Evolutionary conservation across 2,888 invertebrate species (phyloP).

Genomic region (Sminthurides aquaticus): DNA sequence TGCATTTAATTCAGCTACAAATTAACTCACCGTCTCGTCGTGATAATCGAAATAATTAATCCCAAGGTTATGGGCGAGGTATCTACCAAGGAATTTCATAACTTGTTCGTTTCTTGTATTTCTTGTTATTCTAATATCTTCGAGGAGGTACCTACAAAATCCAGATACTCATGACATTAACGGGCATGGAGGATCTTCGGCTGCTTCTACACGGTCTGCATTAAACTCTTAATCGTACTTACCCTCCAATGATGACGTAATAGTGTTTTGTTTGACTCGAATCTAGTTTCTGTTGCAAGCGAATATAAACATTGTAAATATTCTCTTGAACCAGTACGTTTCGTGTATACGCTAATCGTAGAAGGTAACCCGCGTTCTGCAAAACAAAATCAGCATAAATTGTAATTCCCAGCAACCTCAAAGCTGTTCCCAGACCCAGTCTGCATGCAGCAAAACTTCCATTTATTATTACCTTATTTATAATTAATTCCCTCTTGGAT

Average conservation of each 20-base stretch:
- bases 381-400: too few species aligned
- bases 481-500: constrained; percentile 15
- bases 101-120: constrained; percentile 19
- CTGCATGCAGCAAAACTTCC: too few species aligned
- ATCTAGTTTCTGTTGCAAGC: constrained; percentile 25
- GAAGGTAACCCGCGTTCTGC: constrained; percentile 23
- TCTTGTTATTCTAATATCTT: constrained; percentile 26
- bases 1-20: too few species aligned
- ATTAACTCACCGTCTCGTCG: constrained; percentile 24
- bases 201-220: too few species aligned
- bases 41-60: constrained; percentile 27
- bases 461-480: constrained; percentile 14
- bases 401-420: too few species aligned
- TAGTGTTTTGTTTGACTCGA: constrained; percentile 20
- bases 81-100: constrained; percentile 19
- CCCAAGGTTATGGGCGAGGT: constrained; percentile 17
- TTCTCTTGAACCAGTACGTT: constrained; percentile 21
- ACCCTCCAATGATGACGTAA: constrained; percentile 25
- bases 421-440: too few species aligned
- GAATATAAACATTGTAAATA: constrained; percentile 27
- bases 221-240: too few species aligned
- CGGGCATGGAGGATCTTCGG: too few species aligned
- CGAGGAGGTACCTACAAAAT: constrained; percentile 19
- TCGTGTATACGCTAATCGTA: constrained; percentile 14
- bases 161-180: neutral